Percentiles rank a stretch among this genome's conserved stretches.
Evolutionary conservation across 2,797 vertebrate genomes (phyloP).

Genomic region (Pangasius larnaudii): DNA sequence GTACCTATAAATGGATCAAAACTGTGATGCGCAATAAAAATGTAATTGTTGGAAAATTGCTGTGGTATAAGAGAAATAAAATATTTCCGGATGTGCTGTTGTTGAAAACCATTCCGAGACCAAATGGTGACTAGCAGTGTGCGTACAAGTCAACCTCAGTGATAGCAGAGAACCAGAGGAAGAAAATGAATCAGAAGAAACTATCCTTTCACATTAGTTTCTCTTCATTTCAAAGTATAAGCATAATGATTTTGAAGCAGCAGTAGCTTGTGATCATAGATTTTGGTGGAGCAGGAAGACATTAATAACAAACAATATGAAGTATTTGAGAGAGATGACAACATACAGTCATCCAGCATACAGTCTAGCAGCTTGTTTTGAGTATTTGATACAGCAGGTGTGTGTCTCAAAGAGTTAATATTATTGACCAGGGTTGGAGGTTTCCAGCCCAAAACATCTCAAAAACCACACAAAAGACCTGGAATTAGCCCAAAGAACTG

Average conservation of each 20-base stretch:
- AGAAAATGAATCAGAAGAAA: too few species aligned
- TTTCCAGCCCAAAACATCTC: not conserved
- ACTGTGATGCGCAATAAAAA: too few species aligned
- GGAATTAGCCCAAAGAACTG: not conserved
- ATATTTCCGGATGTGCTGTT: too few species aligned
- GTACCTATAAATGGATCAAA: too few species aligned
- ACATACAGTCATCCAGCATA: not conserved
- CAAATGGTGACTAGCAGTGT: not conserved
- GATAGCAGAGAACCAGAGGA: not conserved
- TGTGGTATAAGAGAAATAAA: too few species aligned
- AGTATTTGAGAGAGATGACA: not conserved
- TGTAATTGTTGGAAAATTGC: too few species aligned
- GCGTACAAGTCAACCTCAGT: not conserved
- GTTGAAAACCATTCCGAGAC: too few species aligned
- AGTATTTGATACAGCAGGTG: not conserved
- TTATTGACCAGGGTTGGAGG: not conserved
- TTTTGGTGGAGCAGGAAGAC: not conserved
- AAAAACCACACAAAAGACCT: not conserved
- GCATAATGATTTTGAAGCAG: not conserved
- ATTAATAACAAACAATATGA: not conserved
- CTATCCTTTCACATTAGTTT: too few species aligned
- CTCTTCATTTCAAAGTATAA: not conserved
- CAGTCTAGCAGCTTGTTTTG: not conserved
- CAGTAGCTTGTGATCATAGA: not conserved
- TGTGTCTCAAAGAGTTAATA: not conserved